Evolutionary conservation across 2,888 invertebrate species (phyloP).

Genomic region (Drosophila hawaiiensis): DNA sequence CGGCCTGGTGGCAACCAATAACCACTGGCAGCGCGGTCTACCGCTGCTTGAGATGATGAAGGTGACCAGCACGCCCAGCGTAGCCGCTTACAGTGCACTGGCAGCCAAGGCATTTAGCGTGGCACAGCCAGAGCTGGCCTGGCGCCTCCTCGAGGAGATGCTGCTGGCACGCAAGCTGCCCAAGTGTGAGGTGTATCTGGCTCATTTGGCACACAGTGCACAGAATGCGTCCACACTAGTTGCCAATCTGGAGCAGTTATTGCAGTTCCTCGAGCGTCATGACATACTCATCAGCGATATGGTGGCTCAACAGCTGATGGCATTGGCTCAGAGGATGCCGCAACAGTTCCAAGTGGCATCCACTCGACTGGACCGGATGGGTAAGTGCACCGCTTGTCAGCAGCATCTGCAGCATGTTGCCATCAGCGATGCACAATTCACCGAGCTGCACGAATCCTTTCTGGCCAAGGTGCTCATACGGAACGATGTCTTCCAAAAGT

Average conservation of each 20-base stretch:
- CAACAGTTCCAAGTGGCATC: slow-evolving; percentile 27
- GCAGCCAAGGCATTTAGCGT: slow-evolving; percentile 87
- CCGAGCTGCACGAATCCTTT: slow-evolving; percentile 87
- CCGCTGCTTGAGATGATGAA: slow-evolving; percentile 88
- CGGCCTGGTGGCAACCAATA: slow-evolving; percentile 89
- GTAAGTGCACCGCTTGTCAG: slow-evolving; percentile 88
- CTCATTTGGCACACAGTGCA: slow-evolving; percentile 86
- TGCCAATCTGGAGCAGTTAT: slow-evolving; percentile 87
- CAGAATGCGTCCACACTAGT: slow-evolving; percentile 73
- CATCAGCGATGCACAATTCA: slow-evolving; percentile 88
- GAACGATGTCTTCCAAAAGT: slow-evolving; percentile 90
- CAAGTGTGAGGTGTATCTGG: slow-evolving; percentile 86
- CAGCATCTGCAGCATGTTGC: slow-evolving; percentile 86
- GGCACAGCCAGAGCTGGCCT: slow-evolving; percentile 86
- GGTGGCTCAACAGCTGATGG: slow-evolving; percentile 73
- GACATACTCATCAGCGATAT: slow-evolving; percentile 84
- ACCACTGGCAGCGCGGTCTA: slow-evolving; percentile 88
- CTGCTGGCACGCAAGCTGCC: slow-evolving; percentile 85
- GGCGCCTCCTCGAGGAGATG: slow-evolving; percentile 88
- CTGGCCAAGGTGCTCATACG: slow-evolving; percentile 90
- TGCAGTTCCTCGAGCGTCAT: slow-evolving; percentile 86
- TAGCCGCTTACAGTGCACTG: slow-evolving; percentile 86
- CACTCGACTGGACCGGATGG: slow-evolving; percentile 85
- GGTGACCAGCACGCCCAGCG: slow-evolving; percentile 85
- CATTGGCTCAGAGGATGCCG: slow-evolving; percentile 72